Percentiles rank a stretch among this genome's conserved stretches.
Evolutionary conservation across 2,888 invertebrate genomes (phyloP).

Genomic region (Alviniconcha strummeri): DNA sequence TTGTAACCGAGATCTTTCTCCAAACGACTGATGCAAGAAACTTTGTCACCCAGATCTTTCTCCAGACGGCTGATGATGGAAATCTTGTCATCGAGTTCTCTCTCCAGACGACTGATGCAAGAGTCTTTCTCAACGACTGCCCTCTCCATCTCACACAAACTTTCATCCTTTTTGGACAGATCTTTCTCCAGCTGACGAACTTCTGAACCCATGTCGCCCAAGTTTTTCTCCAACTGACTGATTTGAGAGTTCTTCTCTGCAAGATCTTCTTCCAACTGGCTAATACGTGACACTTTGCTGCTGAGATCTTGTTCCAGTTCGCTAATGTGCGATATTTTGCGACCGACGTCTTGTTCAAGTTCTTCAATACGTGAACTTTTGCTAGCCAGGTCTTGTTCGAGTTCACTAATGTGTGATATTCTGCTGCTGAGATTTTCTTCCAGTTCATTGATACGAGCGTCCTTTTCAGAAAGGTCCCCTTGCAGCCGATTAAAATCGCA

Average conservation of each 20-base stretch:
- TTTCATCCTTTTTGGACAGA: conserved; percentile 49
- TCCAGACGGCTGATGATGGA: background rate
- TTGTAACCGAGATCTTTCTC: conserved; percentile 39
- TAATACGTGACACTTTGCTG: conserved; percentile 46
- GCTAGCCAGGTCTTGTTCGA: conserved; percentile 38
- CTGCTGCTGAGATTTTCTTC: conserved; percentile 20
- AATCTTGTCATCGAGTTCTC: conserved; percentile 23
- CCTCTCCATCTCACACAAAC: conserved; percentile 9
- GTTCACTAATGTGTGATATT: conserved; percentile 11
- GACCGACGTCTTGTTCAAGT: conserved; percentile 24
- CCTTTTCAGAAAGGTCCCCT: conserved; percentile 45
- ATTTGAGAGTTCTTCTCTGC: conserved; percentile 25
- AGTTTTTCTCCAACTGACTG: conserved; percentile 27
- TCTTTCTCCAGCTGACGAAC: conserved; percentile 27
- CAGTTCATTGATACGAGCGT: conserved; percentile 38
- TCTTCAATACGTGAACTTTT: conserved; percentile 44
- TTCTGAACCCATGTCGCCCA: conserved; percentile 14
- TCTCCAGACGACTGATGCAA: conserved; percentile 24
- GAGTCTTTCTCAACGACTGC: conserved; percentile 49
- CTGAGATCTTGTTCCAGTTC: conserved; percentile 32
- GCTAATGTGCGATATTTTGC: background rate
- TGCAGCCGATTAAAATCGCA: conserved; percentile 35
- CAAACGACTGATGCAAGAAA: conserved; percentile 6
- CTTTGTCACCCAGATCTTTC: background rate
- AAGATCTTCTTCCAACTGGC: conserved; percentile 20